A percentile compares a stretch with the other conserved stretches of the same genome.
These are phyloP conservation scores for Actinostola sp. DNA, from an alignment of 92 coral and sea anemone genomes.

Conservation along the genomic window DNA sequence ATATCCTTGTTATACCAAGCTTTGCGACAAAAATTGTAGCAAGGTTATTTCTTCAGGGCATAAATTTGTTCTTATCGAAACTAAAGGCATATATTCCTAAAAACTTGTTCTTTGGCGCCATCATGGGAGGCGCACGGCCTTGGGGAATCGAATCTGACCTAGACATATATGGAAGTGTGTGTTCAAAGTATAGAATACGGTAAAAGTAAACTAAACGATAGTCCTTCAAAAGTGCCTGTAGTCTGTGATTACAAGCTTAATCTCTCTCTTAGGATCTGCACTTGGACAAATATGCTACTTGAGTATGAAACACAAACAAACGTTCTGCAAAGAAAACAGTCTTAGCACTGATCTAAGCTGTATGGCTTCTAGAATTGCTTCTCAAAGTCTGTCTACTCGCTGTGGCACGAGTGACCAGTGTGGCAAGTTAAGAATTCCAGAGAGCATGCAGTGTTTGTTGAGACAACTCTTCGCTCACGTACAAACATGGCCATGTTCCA, in stretches of 20 bases:
- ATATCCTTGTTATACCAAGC: too few relatives aligned
- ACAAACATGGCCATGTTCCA: background rate
- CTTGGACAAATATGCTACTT: conserved; percentile 9
- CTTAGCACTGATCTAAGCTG: background rate
- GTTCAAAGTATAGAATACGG: background rate
- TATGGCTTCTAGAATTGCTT: background rate
- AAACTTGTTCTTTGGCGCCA: too few relatives aligned
- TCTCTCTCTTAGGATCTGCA: conserved; percentile 9
- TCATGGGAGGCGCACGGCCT: background rate
- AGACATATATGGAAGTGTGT: background rate
- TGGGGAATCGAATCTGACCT: background rate
- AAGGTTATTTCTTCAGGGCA: too few relatives aligned
- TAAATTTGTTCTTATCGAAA: too few relatives aligned
- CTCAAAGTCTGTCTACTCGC: conserved; percentile 5
- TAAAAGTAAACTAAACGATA: conserved; percentile 8
- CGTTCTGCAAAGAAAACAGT: conserved; percentile 17
- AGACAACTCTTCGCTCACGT: conserved; percentile 8
- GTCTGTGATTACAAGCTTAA: conserved; percentile 10
- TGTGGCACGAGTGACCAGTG: conserved; percentile 11
- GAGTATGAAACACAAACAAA: conserved; percentile 17
- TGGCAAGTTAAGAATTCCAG: conserved; percentile 23
- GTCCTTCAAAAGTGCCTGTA: too few relatives aligned
- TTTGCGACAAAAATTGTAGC: too few relatives aligned
- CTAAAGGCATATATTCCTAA: too few relatives aligned
- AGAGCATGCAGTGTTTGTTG: conserved; percentile 12